Base-by-base conservation (phyloP, 2,888 invertebrate genomes). In the Fabriciana adippe region DNA sequence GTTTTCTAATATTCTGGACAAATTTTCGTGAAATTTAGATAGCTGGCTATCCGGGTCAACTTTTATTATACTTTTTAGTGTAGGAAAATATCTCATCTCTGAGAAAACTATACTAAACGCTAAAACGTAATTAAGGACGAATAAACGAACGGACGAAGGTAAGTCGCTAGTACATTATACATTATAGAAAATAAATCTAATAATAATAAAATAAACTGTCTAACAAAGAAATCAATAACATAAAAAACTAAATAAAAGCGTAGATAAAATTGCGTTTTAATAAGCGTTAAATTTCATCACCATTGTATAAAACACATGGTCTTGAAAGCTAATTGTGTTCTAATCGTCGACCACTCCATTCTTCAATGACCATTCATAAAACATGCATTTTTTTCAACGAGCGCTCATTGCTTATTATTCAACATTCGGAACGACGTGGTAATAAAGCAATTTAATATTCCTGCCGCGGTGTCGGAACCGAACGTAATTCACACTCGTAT, bases 401-500 rank as follows among this genome's bases (percentile, higher is more conserved):
- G 51, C 68, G 48, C 61, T 67, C 69, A 66, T 67, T 69, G 68
- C 67, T 74, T 73, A 72, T 71, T 69, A 74, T 75, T 74, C 73
- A 72, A 50, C 55, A 61, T 35, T 68, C 63, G 64, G 55, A 55
- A 65, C 47, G 16, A 71, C 64, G 69, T 68, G 51, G 60, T 70
- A 74, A 75, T 75, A 70, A 76, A 71, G 68, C 68, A 60, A 72
- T 69, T 78, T 72, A 72, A 68, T 76, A 79, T 79, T 78, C 79
- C 51, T 53, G 41, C 26, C 76, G 69, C 79, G 77, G 66, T 66
- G 64, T 53, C 74, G 68, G 67, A 59, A 67, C 67, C 59, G 71
- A 69, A 66, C 75, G 74, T 76, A 75, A 73, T 75, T 75, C 74
- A 76, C 73, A 70, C 72, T 73, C 67, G 66, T 75, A 75, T 73